Base-by-base conservation (phyloP, 2,888 invertebrate species). In the Iselma pallidipennis region DNA sequence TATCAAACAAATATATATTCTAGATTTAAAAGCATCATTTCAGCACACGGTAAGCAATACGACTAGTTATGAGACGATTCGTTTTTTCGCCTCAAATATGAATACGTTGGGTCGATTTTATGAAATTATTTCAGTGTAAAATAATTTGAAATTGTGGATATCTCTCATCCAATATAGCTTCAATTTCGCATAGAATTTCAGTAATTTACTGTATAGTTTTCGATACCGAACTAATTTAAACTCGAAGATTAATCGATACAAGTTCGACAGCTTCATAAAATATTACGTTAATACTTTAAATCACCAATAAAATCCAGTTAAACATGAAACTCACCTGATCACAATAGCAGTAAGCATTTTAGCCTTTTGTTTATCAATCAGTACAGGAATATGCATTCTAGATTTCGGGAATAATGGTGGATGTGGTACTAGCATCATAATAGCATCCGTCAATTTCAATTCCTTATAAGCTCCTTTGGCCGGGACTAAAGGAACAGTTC, bases 381-480 rank as follows among this genome's bases (percentile, higher is more conserved):
- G 94, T 28, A 95, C 95, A 1, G 96, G 96, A 23, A 96, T 88
- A 81, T 96, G 94, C 72, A 97, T 86, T 75, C 92, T 89, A 29
- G 95, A 93, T 76, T 93, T 89, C 2, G 96, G 96, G 82, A 94
- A 95, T 14, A 96, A 85, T 0, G 95, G 92, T 54, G 92, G 91
- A 76, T 95, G 91, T 0, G 97, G 96, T 56, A 96, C 85, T 59
- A 96, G 83, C 69, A 97, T 88, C 1, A 93, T 91, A 23, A 96
- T 85, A 61, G 91, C 89, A 63, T 95, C 94, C 70, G 91, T 91
- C 50, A 94, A 88, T 63, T 91, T 89, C 58, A 95, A 85, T 78
- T 95, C 94, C 72, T 94, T 89, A 78, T 94, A 96, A 1, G 91
- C 89, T 12, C 91, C 90, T 54, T 89, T 88, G 45, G 93, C 91